phyloP scores from a whole-genome alignment of 2,888 invertebrate genomes.

The Stenodema calcarata region DNA sequence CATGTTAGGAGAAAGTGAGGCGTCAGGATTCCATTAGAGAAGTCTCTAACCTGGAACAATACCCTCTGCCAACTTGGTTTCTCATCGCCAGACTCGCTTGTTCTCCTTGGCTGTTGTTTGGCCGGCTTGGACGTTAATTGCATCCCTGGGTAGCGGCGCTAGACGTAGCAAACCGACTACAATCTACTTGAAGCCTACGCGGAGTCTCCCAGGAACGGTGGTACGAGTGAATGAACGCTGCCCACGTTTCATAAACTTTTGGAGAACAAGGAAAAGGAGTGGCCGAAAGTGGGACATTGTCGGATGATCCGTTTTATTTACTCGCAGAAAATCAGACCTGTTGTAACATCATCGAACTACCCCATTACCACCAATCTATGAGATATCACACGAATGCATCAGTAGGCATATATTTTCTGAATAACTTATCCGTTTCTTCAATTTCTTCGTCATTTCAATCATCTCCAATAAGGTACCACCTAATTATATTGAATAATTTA shows the following conservation, averaged over 20 bases:
- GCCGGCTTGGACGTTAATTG: neutral
- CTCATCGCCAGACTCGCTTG: neutral
- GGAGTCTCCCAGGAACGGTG: neutral
- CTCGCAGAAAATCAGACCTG: no score
- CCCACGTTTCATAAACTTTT: neutral
- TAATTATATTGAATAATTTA: no score
- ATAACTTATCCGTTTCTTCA: no score
- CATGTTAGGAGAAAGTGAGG: slow-evolving; percentile 20
- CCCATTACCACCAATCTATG: no score
- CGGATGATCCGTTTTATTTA: no score
- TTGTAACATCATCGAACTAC: no score
- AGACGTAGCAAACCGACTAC: neutral
- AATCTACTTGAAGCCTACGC: neutral
- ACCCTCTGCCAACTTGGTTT: slow-evolving; percentile 15
- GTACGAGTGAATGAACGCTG: neutral
- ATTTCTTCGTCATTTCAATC: no score
- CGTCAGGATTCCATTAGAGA: slow-evolving; percentile 32
- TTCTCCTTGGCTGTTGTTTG: neutral
- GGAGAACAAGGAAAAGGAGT: neutral
- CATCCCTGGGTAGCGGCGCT: neutral
- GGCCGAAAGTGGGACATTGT: no score
- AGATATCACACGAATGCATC: no score
- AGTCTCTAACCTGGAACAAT: neutral
- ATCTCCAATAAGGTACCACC: no score
- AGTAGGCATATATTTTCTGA: no score